Percentiles rank a stretch among this genome's conserved stretches.
phyloP scores from a whole-genome alignment of 2,113 vertebrate genomes.

The Silurus asotus region DNA sequence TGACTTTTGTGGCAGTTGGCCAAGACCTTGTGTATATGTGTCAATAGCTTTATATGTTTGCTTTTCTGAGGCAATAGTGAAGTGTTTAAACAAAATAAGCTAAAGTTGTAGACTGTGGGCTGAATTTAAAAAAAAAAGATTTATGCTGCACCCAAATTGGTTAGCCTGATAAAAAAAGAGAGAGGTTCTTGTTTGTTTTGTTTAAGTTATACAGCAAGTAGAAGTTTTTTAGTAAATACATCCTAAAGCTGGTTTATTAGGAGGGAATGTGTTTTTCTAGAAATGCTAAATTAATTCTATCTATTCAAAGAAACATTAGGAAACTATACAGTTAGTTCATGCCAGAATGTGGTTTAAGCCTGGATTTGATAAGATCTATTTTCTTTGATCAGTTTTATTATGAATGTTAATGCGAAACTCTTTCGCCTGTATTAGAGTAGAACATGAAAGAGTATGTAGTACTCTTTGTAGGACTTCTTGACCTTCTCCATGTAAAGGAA shows the following conservation, averaged over 20 bases:
- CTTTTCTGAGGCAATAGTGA: not conserved
- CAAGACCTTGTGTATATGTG: not conserved
- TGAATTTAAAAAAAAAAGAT: not conserved
- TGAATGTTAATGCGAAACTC: not conserved
- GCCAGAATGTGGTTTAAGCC: not conserved
- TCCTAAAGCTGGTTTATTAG: too few relatives aligned
- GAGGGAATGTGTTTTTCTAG: too few relatives aligned
- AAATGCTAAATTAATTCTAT: not conserved
- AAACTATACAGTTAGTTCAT: not conserved
- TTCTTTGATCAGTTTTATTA: not conserved
- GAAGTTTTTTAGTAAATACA: too few relatives aligned
- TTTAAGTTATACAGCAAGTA: too few relatives aligned
- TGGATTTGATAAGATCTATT: not conserved
- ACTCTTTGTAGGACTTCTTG: not conserved
- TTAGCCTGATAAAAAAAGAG: not conserved
- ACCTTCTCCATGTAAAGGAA: not conserved
- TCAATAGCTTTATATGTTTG: not conserved
- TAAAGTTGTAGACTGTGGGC: not conserved
- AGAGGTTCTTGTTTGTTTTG: too few relatives aligned
- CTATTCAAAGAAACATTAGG: not conserved
- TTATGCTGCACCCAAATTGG: too few relatives aligned
- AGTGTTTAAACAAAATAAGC: not conserved
- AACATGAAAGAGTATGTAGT: not conserved
- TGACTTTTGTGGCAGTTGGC: not conserved
- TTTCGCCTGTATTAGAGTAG: not conserved